These are phyloP conservation scores for Pandion haliaetus DNA, from an alignment of 2,113 vertebrate genomes.

Conservation along the genomic window DNA sequence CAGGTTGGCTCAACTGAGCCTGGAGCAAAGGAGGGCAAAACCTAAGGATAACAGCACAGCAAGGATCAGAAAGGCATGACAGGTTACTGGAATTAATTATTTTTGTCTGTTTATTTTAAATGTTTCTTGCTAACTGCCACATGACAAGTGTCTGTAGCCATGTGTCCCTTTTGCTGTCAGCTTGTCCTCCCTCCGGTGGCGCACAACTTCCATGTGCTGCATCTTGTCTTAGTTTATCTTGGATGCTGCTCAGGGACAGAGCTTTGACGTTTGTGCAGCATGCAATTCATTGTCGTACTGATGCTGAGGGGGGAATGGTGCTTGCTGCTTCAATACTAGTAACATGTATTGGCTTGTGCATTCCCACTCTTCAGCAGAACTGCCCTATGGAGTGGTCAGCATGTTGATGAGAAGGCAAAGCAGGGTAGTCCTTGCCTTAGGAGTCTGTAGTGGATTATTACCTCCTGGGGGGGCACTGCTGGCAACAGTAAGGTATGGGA, in stretches of 20 bases:
- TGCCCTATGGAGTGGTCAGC: neutral
- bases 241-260: constrained; percentile 15
- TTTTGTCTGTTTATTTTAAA: constrained; percentile 56
- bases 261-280: constrained; percentile 58
- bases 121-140: constrained; percentile 61
- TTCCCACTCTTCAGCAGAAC: constrained; percentile 23
- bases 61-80: neutral
- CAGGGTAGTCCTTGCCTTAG: neutral
- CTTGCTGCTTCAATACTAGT: constrained; percentile 45
- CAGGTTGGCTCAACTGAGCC: neutral
- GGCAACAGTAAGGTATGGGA: neutral
- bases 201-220: constrained; percentile 51
- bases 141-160: constrained; percentile 58
- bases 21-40: neutral
- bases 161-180: constrained; percentile 61
- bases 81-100: neutral
- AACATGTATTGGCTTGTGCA: constrained; percentile 35
- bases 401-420: neutral
- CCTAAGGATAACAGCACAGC: neutral
- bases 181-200: constrained; percentile 47
- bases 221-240: constrained; percentile 44
- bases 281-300: constrained; percentile 32
- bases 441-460: neutral
- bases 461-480: neutral
- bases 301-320: constrained; percentile 46